Conservation (phyloP, 2,113 vertebrate species). For the Mormyrus lacerda region DNA sequence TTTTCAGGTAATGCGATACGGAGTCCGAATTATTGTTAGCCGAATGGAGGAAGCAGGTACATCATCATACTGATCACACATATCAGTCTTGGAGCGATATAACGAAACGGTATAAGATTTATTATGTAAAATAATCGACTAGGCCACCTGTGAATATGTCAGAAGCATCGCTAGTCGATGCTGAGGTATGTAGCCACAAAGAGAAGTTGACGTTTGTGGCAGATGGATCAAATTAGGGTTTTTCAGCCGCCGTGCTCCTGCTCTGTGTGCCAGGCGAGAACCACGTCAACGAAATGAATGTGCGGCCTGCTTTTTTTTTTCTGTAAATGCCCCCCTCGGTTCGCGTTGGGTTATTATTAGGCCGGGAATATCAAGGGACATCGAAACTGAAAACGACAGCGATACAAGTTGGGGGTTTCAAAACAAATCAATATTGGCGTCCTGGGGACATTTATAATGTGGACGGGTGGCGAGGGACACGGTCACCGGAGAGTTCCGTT, state of each 20-base stretch:
- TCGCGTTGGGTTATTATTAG: conserved; percentile 6
- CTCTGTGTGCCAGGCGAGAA: background rate
- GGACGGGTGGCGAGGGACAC: background rate
- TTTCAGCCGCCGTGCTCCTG: background rate
- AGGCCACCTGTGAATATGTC: conserved; percentile 21
- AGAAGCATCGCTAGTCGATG: conserved; percentile 19
- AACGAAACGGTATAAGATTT: conserved; percentile 6
- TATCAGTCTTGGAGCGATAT: background rate
- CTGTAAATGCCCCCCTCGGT: background rate
- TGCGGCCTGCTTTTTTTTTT: background rate
- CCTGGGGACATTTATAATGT: conserved; percentile 10
- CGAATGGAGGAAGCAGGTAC: background rate
- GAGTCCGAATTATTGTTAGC: background rate
- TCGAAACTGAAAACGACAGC: conserved; percentile 9
- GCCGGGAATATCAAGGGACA: background rate
- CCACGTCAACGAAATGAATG: conserved; percentile 14
- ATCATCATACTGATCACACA: background rate
- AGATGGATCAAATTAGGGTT: conserved; percentile 21
- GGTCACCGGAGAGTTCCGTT: conserved; percentile 1
- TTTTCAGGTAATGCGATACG: background rate
- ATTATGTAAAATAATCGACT: conserved; percentile 17
- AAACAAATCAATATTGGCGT: background rate
- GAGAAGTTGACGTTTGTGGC: conserved; percentile 18
- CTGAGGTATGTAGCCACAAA: conserved; percentile 17
- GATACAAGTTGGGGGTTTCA: background rate